A percentile compares a stretch with the other conserved stretches of the same genome.
phyloP scores from a whole-genome alignment of 2,888 invertebrate genomes.

The Dolichopus griseipennis region DNA sequence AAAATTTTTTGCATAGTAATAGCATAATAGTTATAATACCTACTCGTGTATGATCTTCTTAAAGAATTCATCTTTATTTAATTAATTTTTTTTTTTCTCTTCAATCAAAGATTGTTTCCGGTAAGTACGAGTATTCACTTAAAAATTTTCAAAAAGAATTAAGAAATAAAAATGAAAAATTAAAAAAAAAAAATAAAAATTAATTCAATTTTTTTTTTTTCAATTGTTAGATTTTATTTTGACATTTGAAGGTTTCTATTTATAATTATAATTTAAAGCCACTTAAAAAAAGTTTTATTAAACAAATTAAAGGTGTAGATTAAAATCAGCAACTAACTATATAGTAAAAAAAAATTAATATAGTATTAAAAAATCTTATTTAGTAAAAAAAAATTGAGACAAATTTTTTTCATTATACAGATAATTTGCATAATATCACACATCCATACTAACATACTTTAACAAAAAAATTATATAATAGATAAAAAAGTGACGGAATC shows the following conservation, averaged over 20 bases:
- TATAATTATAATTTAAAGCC: not conserved
- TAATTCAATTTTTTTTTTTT: too few species aligned
- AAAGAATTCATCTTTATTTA: too few species aligned
- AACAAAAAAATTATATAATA: too few species aligned
- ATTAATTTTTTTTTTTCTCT: not conserved
- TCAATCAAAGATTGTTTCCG: not conserved
- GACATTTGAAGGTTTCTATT: not conserved
- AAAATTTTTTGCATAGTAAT: too few species aligned
- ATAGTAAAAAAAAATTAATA: too few species aligned
- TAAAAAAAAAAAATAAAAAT: not conserved
- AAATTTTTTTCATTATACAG: too few species aligned
- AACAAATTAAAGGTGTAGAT: not conserved
- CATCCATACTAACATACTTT: too few species aligned
- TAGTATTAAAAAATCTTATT: not conserved
- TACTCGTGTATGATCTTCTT: too few species aligned
- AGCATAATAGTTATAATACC: too few species aligned
- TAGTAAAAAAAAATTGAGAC: not conserved
- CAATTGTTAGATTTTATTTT: not conserved
- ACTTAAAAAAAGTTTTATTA: not conserved
- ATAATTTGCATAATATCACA: not conserved
- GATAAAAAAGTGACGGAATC: too few species aligned
- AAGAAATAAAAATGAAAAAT: not conserved
- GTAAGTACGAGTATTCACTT: not conserved
- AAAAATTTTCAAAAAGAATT: not conserved
- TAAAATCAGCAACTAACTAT: not conserved